Conservation (phyloP, 2,797 vertebrate species). For the Danio kyathit region DNA sequence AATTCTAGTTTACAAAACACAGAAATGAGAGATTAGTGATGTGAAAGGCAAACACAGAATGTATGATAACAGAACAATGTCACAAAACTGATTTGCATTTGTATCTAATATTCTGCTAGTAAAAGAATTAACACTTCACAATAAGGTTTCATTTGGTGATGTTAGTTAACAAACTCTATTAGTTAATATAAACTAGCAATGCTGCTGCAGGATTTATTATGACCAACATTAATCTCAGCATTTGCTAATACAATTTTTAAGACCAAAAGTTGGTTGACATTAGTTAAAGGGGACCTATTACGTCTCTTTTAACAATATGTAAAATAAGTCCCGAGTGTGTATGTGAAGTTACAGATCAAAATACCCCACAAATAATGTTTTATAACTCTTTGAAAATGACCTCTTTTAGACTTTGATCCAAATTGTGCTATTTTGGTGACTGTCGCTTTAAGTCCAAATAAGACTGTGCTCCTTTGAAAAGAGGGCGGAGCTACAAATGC, state of each 20-base stretch:
- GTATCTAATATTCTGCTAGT: neutral
- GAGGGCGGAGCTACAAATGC: too few relatives aligned
- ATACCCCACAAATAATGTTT: too few relatives aligned
- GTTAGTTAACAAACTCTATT: neutral
- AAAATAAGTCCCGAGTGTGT: too few relatives aligned
- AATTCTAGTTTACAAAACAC: conserved; percentile 76
- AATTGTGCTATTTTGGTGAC: too few relatives aligned
- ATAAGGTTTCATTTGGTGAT: neutral
- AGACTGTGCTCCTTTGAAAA: too few relatives aligned
- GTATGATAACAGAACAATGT: neutral
- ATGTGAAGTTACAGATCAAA: too few relatives aligned
- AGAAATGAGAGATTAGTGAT: neutral
- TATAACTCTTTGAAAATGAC: too few relatives aligned
- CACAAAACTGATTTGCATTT: neutral
- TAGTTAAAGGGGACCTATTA: too few relatives aligned
- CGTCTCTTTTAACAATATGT: too few relatives aligned
- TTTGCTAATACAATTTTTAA: neutral
- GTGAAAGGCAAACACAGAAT: neutral
- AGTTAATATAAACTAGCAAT: neutral
- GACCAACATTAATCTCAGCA: neutral
- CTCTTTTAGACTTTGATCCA: too few relatives aligned
- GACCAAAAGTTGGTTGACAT: neutral
- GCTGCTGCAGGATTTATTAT: neutral
- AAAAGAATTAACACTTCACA: neutral
- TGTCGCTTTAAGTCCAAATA: too few relatives aligned